Evolutionary conservation across 2,797 vertebrate genomes (phyloP).

Genomic region (Xenopus petersii): DNA sequence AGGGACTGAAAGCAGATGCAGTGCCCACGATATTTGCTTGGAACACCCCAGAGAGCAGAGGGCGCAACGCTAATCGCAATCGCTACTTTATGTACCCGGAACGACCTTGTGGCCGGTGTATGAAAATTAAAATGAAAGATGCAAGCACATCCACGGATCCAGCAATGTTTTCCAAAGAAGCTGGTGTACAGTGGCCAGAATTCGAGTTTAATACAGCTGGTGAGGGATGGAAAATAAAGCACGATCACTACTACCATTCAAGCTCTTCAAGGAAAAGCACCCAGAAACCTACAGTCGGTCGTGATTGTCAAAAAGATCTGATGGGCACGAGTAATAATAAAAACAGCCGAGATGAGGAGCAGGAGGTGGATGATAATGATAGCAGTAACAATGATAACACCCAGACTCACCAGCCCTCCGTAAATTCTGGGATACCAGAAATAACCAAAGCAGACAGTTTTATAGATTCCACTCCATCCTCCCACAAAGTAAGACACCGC

Average conservation of each 20-base stretch:
- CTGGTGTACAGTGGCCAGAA: no score
- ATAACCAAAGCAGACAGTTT: neutral
- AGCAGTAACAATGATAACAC: no score
- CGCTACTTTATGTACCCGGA: neutral
- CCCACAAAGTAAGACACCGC: neutral
- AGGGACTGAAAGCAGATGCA: neutral
- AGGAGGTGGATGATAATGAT: neutral
- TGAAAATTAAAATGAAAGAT: constrained; percentile 4
- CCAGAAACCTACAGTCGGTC: neutral
- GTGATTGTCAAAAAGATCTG: neutral
- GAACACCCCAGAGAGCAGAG: neutral
- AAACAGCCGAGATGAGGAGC: neutral
- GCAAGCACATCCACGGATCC: neutral
- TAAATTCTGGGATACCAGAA: neutral
- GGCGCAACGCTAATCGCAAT: neutral
- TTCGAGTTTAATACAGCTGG: neutral
- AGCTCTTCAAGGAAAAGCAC: neutral
- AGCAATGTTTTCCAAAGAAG: neutral
- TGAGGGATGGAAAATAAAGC: constrained; percentile 13
- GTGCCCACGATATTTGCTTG: neutral
- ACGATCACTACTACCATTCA: constrained; percentile 13
- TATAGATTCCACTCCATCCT: neutral
- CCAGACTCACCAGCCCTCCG: neutral
- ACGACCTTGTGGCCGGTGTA: no score
- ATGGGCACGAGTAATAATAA: neutral